These are phyloP conservation scores for Rutilus rutilus DNA, from an alignment of 2,113 vertebrate species.

Conservation along the genomic window DNA sequence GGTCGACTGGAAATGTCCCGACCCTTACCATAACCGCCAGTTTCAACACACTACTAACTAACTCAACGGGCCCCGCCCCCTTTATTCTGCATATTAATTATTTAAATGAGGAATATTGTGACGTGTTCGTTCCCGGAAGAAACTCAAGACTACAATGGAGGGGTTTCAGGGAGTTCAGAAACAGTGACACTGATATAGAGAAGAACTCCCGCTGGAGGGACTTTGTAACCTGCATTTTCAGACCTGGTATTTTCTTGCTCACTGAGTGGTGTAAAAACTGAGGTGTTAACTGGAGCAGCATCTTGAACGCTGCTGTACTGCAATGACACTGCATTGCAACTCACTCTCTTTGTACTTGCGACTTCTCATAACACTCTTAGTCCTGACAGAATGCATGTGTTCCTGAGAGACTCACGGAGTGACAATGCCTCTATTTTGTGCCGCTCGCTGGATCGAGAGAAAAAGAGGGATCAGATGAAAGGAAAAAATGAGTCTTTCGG, in stretches of 20 bases:
- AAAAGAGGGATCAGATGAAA: not conserved
- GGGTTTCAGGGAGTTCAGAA: no score
- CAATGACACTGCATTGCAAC: slow-evolving; percentile 75
- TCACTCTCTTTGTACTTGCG: slow-evolving; percentile 56
- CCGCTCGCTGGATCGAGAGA: not conserved
- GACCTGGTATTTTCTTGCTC: not conserved
- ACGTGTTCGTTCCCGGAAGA: no score
- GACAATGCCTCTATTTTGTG: slow-evolving; percentile 32
- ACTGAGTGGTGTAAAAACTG: slow-evolving; percentile 2
- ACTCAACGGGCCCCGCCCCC: no score
- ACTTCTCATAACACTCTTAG: slow-evolving; percentile 33
- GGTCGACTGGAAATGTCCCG: no score
- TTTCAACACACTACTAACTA: no score
- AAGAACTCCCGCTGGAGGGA: no score
- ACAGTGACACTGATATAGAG: no score
- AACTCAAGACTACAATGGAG: no score
- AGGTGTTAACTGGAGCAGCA: slow-evolving; percentile 28
- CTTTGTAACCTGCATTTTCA: no score
- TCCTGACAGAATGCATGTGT: slow-evolving; percentile 50
- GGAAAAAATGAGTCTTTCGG: not conserved
- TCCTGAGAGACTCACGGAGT: slow-evolving; percentile 32
- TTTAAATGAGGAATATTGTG: no score
- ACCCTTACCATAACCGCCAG: no score
- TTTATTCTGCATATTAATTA: no score
- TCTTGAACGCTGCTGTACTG: slow-evolving; percentile 68